Percentiles rank a stretch among this genome's conserved stretches.
Conservation (phyloP, 1,140 invertebrate species). For the Drosophila novamexicana region DNA sequence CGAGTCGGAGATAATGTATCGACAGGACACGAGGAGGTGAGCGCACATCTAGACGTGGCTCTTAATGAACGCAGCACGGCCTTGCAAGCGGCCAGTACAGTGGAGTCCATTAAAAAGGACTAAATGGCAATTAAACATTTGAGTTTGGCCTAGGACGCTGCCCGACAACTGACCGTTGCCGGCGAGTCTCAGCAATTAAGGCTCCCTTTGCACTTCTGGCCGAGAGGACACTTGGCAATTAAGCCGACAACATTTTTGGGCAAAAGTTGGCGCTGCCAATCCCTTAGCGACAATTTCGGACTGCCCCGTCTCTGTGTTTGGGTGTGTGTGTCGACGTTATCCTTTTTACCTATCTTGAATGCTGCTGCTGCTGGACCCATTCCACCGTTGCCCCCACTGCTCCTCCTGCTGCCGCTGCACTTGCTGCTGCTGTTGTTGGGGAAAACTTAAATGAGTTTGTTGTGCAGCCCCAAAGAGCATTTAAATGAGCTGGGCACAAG, state of each 20-base stretch:
- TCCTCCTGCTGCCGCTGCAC: constrained; percentile 13
- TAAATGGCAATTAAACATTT: constrained; percentile 83
- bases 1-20: constrained; percentile 51
- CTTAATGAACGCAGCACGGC: constrained; percentile 62
- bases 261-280: constrained; percentile 64
- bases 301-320: not conserved
- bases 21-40: constrained; percentile 67
- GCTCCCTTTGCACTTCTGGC: constrained; percentile 59
- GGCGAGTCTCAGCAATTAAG: constrained; percentile 62
- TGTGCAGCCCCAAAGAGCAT: constrained; percentile 58
- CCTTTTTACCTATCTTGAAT: constrained; percentile 74
- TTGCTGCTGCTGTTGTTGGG: constrained; percentile 11
- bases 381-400: not conserved
- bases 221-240: constrained; percentile 80
- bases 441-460: constrained; percentile 78
- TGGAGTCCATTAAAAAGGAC: constrained; percentile 81
- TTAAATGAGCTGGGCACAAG: constrained; percentile 65
- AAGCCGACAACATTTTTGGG: constrained; percentile 61
- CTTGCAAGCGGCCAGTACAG: constrained; percentile 25
- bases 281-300: constrained; percentile 57
- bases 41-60: constrained; percentile 70
- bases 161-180: constrained; percentile 29
- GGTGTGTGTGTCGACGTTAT: constrained; percentile 47
- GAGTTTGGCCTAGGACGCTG: constrained; percentile 45
- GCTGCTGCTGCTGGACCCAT: constrained; percentile 1